phyloP scores from a whole-genome alignment of 2,888 invertebrate species.

The Diadegma fenestrale region DNA sequence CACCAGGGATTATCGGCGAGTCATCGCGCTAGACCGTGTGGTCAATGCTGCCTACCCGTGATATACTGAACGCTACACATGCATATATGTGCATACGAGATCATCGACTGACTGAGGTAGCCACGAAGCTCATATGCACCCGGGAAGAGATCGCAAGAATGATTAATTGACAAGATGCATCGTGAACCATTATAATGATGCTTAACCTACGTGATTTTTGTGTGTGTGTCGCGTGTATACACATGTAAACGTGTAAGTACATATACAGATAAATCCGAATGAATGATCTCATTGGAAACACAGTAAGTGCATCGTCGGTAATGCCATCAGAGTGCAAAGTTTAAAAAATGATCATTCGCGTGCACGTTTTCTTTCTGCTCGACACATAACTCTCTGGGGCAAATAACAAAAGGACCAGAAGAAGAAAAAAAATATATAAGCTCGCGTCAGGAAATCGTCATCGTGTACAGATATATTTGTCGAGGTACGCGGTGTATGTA shows the following conservation, averaged over 20 bases:
- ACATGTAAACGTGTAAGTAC: background rate
- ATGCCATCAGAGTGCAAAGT: conserved; percentile 62
- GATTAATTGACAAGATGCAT: conserved; percentile 54
- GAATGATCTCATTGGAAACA: conserved; percentile 63
- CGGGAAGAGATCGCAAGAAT: conserved; percentile 40
- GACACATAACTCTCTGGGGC: conserved; percentile 30
- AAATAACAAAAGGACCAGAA: conserved; percentile 17
- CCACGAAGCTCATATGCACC: conserved; percentile 23
- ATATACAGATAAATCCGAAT: background rate
- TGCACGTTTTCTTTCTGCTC: conserved; percentile 45
- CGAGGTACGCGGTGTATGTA: conserved; percentile 9
- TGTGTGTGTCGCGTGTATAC: background rate
- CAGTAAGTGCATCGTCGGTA: conserved; percentile 63
- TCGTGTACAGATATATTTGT: background rate
- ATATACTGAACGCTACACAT: background rate
- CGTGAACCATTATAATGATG: conserved; percentile 3
- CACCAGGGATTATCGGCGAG: conserved; percentile 42
- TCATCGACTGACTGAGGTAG: conserved; percentile 50
- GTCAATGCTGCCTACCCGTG: conserved; percentile 30
- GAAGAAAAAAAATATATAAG: conserved; percentile 26
- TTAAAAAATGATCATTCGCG: conserved; percentile 31
- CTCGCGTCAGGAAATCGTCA: conserved; percentile 45
- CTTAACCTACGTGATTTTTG: conserved; percentile 1
- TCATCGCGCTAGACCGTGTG: conserved; percentile 45
- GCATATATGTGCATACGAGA: background rate